Conservation (phyloP, 2,113 vertebrate species). For the Dermatemys mawii region DNA sequence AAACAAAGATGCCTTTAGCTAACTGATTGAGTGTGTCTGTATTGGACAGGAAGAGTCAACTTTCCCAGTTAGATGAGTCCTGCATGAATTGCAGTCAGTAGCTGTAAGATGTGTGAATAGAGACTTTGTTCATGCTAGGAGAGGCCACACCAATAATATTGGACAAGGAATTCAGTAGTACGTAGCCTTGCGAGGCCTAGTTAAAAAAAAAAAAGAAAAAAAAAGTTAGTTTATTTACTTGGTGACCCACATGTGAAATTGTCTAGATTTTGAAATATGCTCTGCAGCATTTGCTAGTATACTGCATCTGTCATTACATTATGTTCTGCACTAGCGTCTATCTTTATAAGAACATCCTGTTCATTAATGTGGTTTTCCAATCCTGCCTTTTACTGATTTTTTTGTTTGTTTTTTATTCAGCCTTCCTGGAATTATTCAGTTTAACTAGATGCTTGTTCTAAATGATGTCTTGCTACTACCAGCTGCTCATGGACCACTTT, state of each 20-base stretch:
- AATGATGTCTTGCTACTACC: background rate
- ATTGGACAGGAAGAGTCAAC: background rate
- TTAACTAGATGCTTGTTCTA: background rate
- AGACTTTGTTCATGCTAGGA: background rate
- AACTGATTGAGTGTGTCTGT: fast-evolving
- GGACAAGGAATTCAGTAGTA: background rate
- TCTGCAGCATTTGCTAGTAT: background rate
- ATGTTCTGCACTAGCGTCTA: fast-evolving
- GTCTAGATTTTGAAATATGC: background rate
- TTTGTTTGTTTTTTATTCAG: background rate
- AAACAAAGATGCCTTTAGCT: slow-evolving; percentile 8
- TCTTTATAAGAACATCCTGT: slow-evolving; percentile 10
- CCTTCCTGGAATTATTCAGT: background rate
- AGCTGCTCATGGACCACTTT: background rate
- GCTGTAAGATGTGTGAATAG: background rate
- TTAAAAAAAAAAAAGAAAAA: background rate
- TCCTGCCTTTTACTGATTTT: background rate
- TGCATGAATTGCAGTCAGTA: background rate
- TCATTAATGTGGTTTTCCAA: background rate
- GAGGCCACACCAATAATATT: background rate
- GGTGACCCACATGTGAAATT: background rate
- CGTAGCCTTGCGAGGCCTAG: background rate
- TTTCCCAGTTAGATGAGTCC: background rate
- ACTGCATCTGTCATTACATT: background rate
- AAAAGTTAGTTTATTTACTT: background rate